Evolutionary conservation across 1,140 invertebrate species (phyloP).

Genomic region (Drosophila parvula): DNA sequence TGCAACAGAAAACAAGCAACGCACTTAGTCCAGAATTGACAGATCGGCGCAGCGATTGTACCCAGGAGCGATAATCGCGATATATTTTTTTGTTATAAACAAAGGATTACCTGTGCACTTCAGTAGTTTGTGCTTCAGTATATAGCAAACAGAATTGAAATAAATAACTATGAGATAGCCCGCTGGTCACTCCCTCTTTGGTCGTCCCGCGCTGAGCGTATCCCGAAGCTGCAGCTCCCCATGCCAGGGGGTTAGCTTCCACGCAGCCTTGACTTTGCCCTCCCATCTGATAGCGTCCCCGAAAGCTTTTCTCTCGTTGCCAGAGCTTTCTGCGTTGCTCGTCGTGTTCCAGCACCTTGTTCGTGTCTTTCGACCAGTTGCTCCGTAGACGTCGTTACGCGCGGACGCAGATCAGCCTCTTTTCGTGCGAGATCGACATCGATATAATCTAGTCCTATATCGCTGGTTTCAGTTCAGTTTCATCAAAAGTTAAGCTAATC

Average conservation of each 20-base stretch:
- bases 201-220: not conserved
- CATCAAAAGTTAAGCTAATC: not conserved
- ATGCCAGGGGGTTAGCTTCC: not conserved
- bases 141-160: slow-evolving; percentile 57
- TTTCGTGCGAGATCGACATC: slow-evolving; percentile 37
- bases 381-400: slow-evolving; percentile 36
- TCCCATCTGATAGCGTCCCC: slow-evolving; percentile 9
- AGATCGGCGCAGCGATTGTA: not conserved
- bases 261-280: slow-evolving; percentile 35
- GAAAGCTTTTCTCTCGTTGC: slow-evolving; percentile 6
- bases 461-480: not conserved
- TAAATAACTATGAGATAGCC: slow-evolving; percentile 52
- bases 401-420: slow-evolving; percentile 22
- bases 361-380: slow-evolving; percentile 40
- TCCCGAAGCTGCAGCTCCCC: not conserved
- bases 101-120: slow-evolving; percentile 62
- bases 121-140: slow-evolving; percentile 68
- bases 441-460: not conserved
- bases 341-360: not conserved
- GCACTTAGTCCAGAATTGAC: slow-evolving; percentile 22
- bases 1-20: slow-evolving; percentile 18
- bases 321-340: slow-evolving; percentile 4
- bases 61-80: slow-evolving; percentile 9
- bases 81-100: slow-evolving; percentile 68
- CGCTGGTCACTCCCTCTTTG: not conserved